These are phyloP conservation scores for Drosophila mojavensis DNA, from an alignment of 1,140 invertebrate genomes.

Conservation along the genomic window DNA sequence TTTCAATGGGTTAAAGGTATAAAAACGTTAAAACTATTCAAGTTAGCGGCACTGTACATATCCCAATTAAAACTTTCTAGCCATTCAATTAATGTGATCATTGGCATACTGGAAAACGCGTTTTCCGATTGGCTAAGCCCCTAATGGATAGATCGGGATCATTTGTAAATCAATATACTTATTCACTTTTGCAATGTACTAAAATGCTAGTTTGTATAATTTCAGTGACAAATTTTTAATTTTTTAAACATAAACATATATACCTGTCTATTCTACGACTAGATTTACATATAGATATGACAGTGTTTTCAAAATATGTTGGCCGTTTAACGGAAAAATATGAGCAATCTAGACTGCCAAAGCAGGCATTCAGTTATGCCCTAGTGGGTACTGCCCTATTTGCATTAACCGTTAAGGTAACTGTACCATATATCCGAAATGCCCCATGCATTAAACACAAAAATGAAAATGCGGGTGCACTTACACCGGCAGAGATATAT, in stretches of 20 bases:
- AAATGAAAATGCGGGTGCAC: conserved; percentile 24
- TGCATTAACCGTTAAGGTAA: conserved; percentile 84
- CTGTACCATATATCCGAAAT: conserved; percentile 75
- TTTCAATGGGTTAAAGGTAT: too few species aligned
- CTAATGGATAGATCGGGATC: too few species aligned
- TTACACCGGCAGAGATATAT: conserved; percentile 41
- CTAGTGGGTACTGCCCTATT: conserved; percentile 83
- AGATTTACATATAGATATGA: conserved; percentile 46
- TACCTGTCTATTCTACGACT: too few species aligned
- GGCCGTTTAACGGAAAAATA: conserved; percentile 86
- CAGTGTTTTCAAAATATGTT: conserved; percentile 89
- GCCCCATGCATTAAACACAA: conserved; percentile 10
- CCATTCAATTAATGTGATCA: too few species aligned
- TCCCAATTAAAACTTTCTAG: too few species aligned
- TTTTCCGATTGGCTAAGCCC: too few species aligned
- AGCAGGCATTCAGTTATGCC: conserved; percentile 82
- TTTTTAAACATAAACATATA: too few species aligned
- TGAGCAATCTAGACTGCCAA: conserved; percentile 84
- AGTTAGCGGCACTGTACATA: too few species aligned
- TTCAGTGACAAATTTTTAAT: neutral
- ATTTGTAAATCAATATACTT: too few species aligned
- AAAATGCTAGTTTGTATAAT: neutral
- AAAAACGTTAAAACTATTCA: too few species aligned
- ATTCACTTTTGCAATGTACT: too few species aligned
- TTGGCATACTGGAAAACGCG: too few species aligned